A percentile compares a stretch with the other conserved stretches of the same genome.
Evolutionary conservation across 1,140 invertebrate species (phyloP).

Genomic region (Sinella curviseta): DNA sequence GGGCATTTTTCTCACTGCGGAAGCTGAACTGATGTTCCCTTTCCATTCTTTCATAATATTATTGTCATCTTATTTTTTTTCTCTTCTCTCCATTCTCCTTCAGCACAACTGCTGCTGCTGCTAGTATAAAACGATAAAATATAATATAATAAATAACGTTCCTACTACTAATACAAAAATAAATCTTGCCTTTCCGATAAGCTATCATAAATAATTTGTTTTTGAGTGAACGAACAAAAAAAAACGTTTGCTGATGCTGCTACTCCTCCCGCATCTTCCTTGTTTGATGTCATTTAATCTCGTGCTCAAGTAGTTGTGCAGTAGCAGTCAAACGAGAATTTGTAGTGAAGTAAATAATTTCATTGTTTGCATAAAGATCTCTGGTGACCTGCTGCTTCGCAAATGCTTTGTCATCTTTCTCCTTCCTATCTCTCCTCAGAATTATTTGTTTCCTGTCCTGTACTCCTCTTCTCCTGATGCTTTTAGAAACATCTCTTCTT

Average conservation of each 20-base stretch:
- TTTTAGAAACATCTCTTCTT: no score
- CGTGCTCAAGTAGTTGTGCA: background rate
- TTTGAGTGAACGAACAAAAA: background rate
- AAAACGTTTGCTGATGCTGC: background rate
- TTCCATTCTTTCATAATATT: background rate
- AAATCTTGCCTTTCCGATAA: conserved; percentile 19
- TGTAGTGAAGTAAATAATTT: conserved; percentile 2
- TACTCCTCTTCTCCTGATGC: background rate
- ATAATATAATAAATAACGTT: conserved; percentile 9
- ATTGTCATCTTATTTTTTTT: conserved; percentile 2
- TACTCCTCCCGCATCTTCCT: background rate
- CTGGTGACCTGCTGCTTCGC: conserved; percentile 38
- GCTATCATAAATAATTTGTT: background rate
- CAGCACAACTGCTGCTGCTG: background rate
- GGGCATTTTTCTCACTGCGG: background rate
- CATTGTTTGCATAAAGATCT: conserved; percentile 28
- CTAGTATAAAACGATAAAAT: background rate
- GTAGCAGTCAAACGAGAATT: background rate
- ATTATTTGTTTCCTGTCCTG: background rate
- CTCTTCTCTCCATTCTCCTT: no score
- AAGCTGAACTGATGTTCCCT: background rate
- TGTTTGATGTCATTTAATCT: conserved; percentile 22
- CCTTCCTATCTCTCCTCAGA: background rate
- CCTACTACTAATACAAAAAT: conserved; percentile 8
- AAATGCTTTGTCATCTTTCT: conserved; percentile 39